Base-by-base conservation (phyloP, 1,140 invertebrate genomes). In the Apolygus lucorum region DNA sequence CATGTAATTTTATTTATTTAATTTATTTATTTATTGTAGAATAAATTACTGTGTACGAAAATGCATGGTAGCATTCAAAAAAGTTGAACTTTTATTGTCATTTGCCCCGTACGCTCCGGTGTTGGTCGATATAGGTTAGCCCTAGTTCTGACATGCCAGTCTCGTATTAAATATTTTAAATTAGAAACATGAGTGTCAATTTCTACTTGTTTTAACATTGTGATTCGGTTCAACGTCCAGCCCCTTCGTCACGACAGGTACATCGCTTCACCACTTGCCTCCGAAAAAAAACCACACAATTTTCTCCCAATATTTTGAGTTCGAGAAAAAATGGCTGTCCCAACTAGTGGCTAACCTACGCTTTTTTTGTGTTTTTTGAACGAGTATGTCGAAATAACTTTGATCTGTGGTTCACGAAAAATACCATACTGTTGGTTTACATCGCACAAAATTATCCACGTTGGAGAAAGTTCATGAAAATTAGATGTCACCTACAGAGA, bases 131-230 rank as follows among this genome's bases (percentile, higher is more conserved):
- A 59, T 66, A 66, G 64, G 64, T 66, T 66, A 66, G 63, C 62
- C n/a, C 68, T 70, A 59, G 54, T 63, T 70, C 68, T 70, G 68
- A 70, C 68, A 70, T 70, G 68, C 68, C 68, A 70, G 63, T 70
- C 52, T 68, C 17, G 17, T 42, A n/a, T n/a, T n/a, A n/a, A n/a
- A n/a, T n/a, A n/a, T n/a, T n/a, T n/a, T n/a, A n/a, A n/a, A n/a
- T n/a, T n/a, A n/a, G n/a, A n/a, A n/a, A n/a, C n/a, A n/a, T n/a
- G n/a, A n/a, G n/a, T n/a, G n/a, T n/a, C n/a, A n/a, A n/a, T n/a
- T n/a, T n/a, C n/a, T n/a, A n/a, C n/a, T n/a, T n/a, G n/a, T n/a
- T n/a, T n/a, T n/a, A n/a, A n/a, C n/a, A n/a, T n/a, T n/a, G n/a
- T n/a, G n/a, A n/a, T n/a, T n/a, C n/a, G n/a, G n/a, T n/a, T n/a